Evolutionary conservation across 1,140 invertebrate species (phyloP).

Genomic region (Diuraphis noxia): DNA sequence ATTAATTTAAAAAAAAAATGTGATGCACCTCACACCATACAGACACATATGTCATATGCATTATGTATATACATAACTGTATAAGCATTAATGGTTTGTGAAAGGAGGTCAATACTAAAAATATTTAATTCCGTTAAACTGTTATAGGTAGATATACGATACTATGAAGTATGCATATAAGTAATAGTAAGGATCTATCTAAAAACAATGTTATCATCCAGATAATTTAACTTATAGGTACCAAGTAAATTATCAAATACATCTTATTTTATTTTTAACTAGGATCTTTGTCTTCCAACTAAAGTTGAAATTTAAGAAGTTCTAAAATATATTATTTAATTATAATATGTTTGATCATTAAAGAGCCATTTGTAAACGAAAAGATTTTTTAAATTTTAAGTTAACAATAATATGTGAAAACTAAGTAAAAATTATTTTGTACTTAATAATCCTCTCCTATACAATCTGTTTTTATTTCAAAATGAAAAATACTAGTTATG

Average conservation of each 20-base stretch:
- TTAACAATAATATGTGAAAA: not conserved
- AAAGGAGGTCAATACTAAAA: not conserved
- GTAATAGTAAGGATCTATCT: not conserved
- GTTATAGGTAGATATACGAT: not conserved
- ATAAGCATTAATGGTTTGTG: not conserved
- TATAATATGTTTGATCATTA: not conserved
- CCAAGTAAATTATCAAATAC: not conserved
- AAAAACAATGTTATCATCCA: not conserved
- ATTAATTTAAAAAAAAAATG: not conserved
- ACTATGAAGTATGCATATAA: not conserved
- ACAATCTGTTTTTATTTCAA: not conserved
- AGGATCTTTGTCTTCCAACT: too few species aligned
- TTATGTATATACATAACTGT: not conserved
- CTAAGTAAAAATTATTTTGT: not conserved
- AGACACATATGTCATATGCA: not conserved
- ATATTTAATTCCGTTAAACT: not conserved
- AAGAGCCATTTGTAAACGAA: not conserved
- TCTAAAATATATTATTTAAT: not conserved
- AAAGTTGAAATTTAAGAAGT: too few species aligned
- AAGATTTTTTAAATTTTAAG: not conserved
- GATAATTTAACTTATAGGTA: not conserved
- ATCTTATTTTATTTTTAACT: not conserved
- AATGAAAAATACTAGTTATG: not conserved
- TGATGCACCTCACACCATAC: not conserved
- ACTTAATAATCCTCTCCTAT: not conserved